phyloP scores from a whole-genome alignment of 23 tunicate genomes.

The Styela clava region DNA sequence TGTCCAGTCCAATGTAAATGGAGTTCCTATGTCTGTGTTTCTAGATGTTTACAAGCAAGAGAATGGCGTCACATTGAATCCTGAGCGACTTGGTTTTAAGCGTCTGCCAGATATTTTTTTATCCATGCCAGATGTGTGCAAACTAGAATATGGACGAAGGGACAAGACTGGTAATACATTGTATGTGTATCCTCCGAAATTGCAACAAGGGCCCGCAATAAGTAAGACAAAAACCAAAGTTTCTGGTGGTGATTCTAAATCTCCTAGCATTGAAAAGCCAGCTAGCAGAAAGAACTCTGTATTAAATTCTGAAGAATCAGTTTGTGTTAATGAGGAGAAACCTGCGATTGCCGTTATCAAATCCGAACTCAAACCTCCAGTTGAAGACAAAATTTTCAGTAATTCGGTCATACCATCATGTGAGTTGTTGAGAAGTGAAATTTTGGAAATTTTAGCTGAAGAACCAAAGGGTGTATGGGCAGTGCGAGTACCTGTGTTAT shows the following conservation, averaged over 20 bases:
- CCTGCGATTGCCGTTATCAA: not conserved
- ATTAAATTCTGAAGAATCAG: not conserved
- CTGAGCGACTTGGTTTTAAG: not conserved
- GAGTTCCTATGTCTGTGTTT: slow-evolving; percentile 45
- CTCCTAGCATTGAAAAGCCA: not conserved
- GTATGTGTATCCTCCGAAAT: slow-evolving; percentile 48
- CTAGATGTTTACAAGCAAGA: slow-evolving; percentile 44
- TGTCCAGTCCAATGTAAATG: slow-evolving; percentile 31
- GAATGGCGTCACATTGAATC: slow-evolving; percentile 34
- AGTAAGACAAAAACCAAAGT: not conserved
- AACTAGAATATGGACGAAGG: slow-evolving; percentile 56
- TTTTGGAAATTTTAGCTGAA: slow-evolving; percentile 40
- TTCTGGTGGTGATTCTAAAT: not conserved
- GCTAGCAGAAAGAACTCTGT: not conserved
- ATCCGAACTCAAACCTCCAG: not conserved
- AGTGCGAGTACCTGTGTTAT: slow-evolving; percentile 21
- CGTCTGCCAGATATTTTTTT: slow-evolving; percentile 20
- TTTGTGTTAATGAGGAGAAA: not conserved
- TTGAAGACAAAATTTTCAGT: not conserved
- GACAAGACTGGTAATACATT: slow-evolving; percentile 53
- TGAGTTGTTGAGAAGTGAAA: slow-evolving; percentile 31
- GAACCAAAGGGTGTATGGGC: slow-evolving; percentile 35
- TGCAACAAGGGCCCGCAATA: not conserved
- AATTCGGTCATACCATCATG: slow-evolving; percentile 23
- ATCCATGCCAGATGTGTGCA: slow-evolving; percentile 47